Conservation (phyloP, 2,113 vertebrate species). For the Hippopotamus amphibius region DNA sequence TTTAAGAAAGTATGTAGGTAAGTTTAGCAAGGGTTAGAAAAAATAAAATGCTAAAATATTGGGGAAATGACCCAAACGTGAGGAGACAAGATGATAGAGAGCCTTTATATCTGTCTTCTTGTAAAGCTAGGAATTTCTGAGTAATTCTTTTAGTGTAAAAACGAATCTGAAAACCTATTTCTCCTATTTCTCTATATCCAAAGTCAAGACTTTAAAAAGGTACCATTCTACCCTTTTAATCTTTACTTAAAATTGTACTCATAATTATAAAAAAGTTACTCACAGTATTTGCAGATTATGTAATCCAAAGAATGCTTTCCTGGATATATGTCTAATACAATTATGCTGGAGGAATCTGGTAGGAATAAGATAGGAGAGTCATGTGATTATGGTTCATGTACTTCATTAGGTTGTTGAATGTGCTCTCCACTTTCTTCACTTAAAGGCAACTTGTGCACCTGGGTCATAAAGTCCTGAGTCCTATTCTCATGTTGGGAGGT, state of each 20-base stretch:
- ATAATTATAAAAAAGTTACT: slow-evolving; percentile 78
- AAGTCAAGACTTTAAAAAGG: not conserved
- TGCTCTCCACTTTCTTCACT: not conserved
- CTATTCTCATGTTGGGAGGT: not conserved
- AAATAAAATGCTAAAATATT: slow-evolving; percentile 25
- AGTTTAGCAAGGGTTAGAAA: not conserved
- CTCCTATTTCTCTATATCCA: not conserved
- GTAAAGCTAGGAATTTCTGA: not conserved
- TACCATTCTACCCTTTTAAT: not conserved
- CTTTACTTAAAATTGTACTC: not conserved
- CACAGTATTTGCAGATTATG: slow-evolving; percentile 87
- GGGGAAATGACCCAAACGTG: not conserved
- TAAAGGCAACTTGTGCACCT: not conserved
- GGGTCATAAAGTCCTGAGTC: not conserved
- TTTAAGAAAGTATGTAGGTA: not conserved
- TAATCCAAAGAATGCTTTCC: slow-evolving; percentile 88
- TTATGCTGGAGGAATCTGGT: slow-evolving; percentile 90
- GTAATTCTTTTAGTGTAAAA: not conserved
- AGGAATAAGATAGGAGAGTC: slow-evolving; percentile 54
- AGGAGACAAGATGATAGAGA: not conserved
- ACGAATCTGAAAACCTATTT: not conserved
- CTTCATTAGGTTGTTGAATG: not conserved
- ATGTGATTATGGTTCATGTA: not conserved
- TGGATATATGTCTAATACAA: slow-evolving; percentile 87
- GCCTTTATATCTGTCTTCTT: not conserved